Base-by-base conservation (phyloP, 2,888 invertebrate genomes). In the Hirtodrosophila alboralis region DNA sequence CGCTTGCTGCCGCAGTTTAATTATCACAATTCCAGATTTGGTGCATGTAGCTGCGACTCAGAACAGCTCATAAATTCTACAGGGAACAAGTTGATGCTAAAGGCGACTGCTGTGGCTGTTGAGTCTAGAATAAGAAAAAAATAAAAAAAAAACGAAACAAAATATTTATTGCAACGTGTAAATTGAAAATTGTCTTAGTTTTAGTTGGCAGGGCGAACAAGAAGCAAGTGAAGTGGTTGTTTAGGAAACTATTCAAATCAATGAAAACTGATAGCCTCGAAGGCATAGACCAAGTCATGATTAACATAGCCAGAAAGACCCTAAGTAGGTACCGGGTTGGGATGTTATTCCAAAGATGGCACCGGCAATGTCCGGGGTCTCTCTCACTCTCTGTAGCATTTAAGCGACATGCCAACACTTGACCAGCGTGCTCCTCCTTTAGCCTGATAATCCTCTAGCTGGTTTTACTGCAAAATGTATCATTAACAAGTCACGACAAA, bases 401-500 rank as follows among this genome's bases (percentile, higher is more conserved):
- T 77, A 77, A 84, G 81, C 84, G 84, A 85, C 80, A 80, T 83
- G 70, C 79, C 83, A 85, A 75, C 80, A 85, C 83, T 68, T 63
- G 70, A 51, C 48, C 73, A 43, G 27, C 18, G 16, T 14, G 13
- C 21, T 23, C 5, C 13, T 49, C 12, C 23, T 2, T 26, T 26
- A n/a, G 13, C 10, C 3, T 18, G 2, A 27, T 33, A 6, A 31
- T 37, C 3, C 26, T 30, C 47, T 40, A 36, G 26, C 10, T 26
- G 28, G 28, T 49, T n/a, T 18, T 49, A n/a, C 41, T 28, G 59
- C 67, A 40, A 64, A 78, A 81, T 81, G 84, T 86, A 83, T 88
- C 88, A 87, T 87, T 87, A 87, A 87, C 88, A 86, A 87, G 87
- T 87, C 87, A 87, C 87, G 87, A 87, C 87, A 87, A 87, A 87